Percentiles rank a stretch among this genome's conserved stretches.
These are phyloP conservation scores for Vicugna pacos DNA, from an alignment of 2,113 vertebrate species.

Conservation along the genomic window DNA sequence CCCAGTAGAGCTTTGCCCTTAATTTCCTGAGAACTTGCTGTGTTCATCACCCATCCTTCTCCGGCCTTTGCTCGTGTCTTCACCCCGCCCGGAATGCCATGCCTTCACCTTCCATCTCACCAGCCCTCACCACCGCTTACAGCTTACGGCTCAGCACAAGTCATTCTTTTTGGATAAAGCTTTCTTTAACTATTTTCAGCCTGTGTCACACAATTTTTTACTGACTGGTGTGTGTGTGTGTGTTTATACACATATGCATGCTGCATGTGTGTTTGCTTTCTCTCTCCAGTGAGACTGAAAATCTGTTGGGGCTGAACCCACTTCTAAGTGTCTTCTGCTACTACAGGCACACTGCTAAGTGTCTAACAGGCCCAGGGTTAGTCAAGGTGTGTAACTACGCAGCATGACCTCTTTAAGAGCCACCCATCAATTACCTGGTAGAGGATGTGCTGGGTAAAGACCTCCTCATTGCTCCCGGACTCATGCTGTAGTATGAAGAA, in stretches of 20 bases:
- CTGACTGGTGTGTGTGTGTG: too few relatives aligned
- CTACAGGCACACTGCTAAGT: background rate
- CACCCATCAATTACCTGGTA: constrained; percentile 88
- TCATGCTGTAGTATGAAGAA: constrained; percentile 99
- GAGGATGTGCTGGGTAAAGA: constrained; percentile 98
- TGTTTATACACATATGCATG: background rate
- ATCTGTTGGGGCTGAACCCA: background rate
- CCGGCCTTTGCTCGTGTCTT: background rate
- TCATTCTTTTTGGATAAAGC: background rate
- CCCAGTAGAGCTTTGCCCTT: background rate
- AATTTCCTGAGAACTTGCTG: background rate
- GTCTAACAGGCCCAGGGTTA: background rate
- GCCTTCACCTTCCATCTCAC: background rate
- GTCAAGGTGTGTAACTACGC: background rate
- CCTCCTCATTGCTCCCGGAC: constrained; percentile 98
- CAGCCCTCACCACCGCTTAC: background rate
- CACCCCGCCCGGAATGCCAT: background rate
- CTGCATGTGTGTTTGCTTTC: background rate
- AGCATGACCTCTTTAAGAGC: background rate
- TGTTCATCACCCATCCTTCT: background rate
- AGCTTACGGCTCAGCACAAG: background rate
- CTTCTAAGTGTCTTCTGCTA: background rate
- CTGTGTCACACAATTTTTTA: background rate
- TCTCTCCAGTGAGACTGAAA: background rate
- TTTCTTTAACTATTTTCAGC: constrained; percentile 20